Base-by-base conservation (phyloP, 1,140 invertebrate species). In the Sycophaga agraensis region DNA sequence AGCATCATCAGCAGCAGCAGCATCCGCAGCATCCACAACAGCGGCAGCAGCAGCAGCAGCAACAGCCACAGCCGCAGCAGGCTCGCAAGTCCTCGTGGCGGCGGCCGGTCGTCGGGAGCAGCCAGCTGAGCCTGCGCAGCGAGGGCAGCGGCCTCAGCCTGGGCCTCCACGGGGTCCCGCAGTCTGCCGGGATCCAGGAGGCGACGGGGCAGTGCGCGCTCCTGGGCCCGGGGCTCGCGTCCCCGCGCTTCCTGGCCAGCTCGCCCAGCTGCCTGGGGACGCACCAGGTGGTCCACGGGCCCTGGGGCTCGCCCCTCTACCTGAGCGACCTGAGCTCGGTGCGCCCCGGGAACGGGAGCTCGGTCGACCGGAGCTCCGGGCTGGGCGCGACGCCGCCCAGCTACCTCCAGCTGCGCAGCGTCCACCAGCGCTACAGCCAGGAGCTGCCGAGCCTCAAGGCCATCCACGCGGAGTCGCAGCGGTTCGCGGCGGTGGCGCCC, bases 321-420 rank as follows among this genome's bases (percentile, higher is more conserved):
- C 89, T 91, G 69, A 91, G 88, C 71, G 92, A 93, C 77, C 83
- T 94, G 63, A 93, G 91, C 78, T 92, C 91, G 9, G 91, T 93
- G n/a, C 82, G 86, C 11, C 89, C 90, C 70, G n/a, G n/a, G n/a
- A 86, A 88, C 31, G 90, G 90, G 66, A 91, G 90, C 9, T 91
- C 90, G 4, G 49, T 87, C 1, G 91, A 93, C 69, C 83, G 89
- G 31, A 63, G 60, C 28, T 28, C 14, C 19, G 50, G 39, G 3
- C 26, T 11, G 19, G 93, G 91, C 0, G 89, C 89, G 31, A 89
- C 87, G 39, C 85, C 87, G 3, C 85, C 87, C 3, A 85, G 84
- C n/a, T 84, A 84, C 26, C 75, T 83, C 3, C 84, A 87, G 49
- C 76, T 89, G 40, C 81, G 83, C 57, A 87, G 83, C 66, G 78